Evolutionary conservation across 2,797 vertebrate genomes (phyloP), one percentile per base, ranked within the genome.

Genomic region (Brachyrhaphis roseni): DNA sequence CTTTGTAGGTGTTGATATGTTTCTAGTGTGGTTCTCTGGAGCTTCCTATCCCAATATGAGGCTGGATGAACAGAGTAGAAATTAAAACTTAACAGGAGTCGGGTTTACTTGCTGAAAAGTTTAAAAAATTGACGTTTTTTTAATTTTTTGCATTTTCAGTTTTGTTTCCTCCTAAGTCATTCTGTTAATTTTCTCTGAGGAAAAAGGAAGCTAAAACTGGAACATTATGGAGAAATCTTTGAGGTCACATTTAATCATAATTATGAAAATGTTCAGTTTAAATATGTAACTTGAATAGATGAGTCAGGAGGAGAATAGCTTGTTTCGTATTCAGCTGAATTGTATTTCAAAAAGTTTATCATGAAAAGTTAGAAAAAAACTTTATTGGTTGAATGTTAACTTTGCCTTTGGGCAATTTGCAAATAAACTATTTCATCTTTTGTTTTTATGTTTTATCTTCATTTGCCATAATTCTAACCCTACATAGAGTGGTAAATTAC

Each of bases 381-480:
- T 43, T 70, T 43, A 43, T 43, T 12, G 39, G 10, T 70, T 41
- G 26, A 43, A 70, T 43, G 11, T 70, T 41, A 5, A 26, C 20
- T 70, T 23, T 66, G 18, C 18, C 18, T 68, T 68, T 39, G 34
- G 62, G 36, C 4, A 68, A 23, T 68, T 39, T 41, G 20, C 66
- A n/a, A 3, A 70, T 46, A 26, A 26, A 70, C 43, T 41, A 57
- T 5, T 1, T 71, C 36, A 64, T 20, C 55, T 51, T 88, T 84
- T 83, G 79, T 78, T 86, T 84, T 84, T 73, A 47, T 39, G 49
- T 47, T 66, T 83, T 34, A 3, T 39, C 79, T 55, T 66, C 20
- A 55, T 16, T 71, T 34, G 47, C 83, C 85, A 81, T 45, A 43
- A 77, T 62, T 75, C 74, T 68, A 80, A 71, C 23, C 15, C 8